A percentile compares a stretch with the other conserved stretches of the same genome.
Evolutionary conservation across 2,888 invertebrate species (phyloP).

Genomic region (Horisme vitalbata): DNA sequence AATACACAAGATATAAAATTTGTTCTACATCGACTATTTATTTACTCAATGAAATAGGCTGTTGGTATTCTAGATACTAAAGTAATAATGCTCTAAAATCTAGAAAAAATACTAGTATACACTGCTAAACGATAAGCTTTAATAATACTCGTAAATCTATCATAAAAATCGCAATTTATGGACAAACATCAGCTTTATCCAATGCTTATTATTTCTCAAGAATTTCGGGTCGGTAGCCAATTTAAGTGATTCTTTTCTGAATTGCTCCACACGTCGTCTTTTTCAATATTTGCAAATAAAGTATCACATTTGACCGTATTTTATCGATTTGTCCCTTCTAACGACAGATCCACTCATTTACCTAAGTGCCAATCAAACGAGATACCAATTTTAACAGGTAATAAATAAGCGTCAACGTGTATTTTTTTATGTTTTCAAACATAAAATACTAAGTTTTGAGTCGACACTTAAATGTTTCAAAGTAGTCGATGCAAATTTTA

Average conservation of each 20-base stretch:
- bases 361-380: slow-evolving; percentile 25
- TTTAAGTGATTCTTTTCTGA: slow-evolving; percentile 6
- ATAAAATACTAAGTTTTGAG: slow-evolving; percentile 10
- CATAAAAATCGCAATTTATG: slow-evolving; percentile 3
- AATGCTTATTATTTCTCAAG: slow-evolving; percentile 4
- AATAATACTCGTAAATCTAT: too few relatives aligned
- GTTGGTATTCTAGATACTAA: too few relatives aligned
- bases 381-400: slow-evolving; percentile 23
- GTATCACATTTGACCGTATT: slow-evolving; percentile 2
- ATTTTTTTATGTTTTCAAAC: slow-evolving; percentile 15
- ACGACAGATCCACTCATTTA: slow-evolving; percentile 20
- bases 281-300: slow-evolving; percentile 17
- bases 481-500: slow-evolving; percentile 22
- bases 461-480: slow-evolving; percentile 23
- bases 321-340: slow-evolving; percentile 7
- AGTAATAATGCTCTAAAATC: too few relatives aligned
- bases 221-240: slow-evolving; percentile 14
- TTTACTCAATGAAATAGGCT: too few relatives aligned
- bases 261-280: slow-evolving; percentile 6
- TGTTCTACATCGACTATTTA: too few relatives aligned
- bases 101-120: too few relatives aligned
- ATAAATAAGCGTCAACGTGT: slow-evolving; percentile 17
- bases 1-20: too few relatives aligned
- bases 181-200: neutral
- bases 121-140: too few relatives aligned